Evolutionary conservation across 2,113 vertebrate species (phyloP).

Genomic region (Lutjanus erythropterus): DNA sequence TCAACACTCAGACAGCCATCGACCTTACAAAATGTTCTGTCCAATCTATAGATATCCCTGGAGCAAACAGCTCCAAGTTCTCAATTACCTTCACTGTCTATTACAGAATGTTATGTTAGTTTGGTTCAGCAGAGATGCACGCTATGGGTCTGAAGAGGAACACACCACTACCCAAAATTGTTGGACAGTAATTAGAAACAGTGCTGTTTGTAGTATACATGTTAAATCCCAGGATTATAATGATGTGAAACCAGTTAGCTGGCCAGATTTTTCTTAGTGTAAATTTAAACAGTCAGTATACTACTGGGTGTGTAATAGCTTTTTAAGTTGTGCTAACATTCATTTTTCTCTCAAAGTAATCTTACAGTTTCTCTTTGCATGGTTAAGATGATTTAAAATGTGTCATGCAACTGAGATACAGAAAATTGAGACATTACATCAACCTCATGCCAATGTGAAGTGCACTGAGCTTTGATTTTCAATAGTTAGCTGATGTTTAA

Average conservation of each 20-base stretch:
- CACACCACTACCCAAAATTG: background rate
- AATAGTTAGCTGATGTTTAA: background rate
- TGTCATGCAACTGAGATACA: background rate
- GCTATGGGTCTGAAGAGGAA: background rate
- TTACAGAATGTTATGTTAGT: background rate
- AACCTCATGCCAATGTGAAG: background rate
- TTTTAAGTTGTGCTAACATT: background rate
- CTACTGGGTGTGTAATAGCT: background rate
- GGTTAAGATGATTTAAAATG: background rate
- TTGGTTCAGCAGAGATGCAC: background rate
- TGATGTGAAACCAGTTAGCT: too few species aligned
- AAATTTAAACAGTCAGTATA: background rate
- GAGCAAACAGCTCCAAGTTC: constrained; percentile 29
- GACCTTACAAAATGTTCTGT: background rate
- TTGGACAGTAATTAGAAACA: background rate
- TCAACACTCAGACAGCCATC: background rate
- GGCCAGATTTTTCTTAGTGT: too few species aligned
- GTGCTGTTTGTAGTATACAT: background rate
- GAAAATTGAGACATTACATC: background rate
- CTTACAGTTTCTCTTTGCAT: too few species aligned
- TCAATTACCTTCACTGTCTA: background rate
- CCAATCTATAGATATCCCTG: background rate
- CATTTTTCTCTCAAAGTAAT: background rate
- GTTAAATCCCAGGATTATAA: too few species aligned
- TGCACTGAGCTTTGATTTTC: background rate